Conservation (phyloP, 2,797 vertebrate species). For the Simalia tracyae region DNA sequence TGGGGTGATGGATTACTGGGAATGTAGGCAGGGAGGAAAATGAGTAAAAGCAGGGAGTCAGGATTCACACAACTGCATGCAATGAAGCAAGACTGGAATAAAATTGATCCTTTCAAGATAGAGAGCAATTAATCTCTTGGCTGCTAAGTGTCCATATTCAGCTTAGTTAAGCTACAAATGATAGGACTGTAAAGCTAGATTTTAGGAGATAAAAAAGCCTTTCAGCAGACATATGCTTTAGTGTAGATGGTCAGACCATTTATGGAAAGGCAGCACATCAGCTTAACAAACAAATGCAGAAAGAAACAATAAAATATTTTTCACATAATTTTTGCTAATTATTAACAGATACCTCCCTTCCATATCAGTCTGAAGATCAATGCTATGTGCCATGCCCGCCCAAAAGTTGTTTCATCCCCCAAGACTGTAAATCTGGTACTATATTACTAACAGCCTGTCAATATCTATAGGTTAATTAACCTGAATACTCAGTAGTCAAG, state of each 20-base stretch:
- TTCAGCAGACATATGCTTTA: neutral
- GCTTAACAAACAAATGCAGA: neutral
- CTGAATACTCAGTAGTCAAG: fast-evolving
- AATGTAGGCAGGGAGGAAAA: neutral
- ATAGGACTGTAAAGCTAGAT: neutral
- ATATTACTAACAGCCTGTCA: neutral
- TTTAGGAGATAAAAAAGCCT: neutral
- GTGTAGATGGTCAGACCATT: neutral
- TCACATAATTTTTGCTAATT: neutral
- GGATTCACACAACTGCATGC: neutral
- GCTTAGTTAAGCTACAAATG: neutral
- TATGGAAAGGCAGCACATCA: neutral
- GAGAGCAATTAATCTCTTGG: neutral
- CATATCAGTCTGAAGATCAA: neutral
- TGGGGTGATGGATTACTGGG: neutral
- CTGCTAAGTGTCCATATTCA: neutral
- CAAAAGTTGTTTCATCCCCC: neutral
- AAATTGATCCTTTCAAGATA: neutral
- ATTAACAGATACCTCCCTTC: neutral
- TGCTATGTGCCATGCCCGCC: neutral
- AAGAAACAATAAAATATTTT: neutral
- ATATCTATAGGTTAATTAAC: neutral
- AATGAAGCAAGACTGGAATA: neutral
- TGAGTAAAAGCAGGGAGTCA: neutral
- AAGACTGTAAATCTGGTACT: neutral